These are phyloP conservation scores for Steinernema hermaphroditum DNA, from an alignment of 2,888 invertebrate species.

Conservation along the genomic window DNA sequence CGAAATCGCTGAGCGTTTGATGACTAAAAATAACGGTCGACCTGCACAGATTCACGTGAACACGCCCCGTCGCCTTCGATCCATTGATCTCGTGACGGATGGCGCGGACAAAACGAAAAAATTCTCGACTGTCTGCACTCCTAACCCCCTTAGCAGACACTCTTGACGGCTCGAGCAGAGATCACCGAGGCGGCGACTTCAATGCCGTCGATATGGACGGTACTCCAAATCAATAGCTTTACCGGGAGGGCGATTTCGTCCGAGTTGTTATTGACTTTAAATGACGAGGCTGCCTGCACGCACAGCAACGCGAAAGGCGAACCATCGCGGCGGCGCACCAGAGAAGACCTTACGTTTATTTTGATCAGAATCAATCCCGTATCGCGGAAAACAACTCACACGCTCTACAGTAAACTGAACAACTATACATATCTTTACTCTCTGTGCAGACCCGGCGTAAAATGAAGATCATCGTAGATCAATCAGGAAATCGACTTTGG, in stretches of 20 bases:
- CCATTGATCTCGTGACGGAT: constrained; percentile 7
- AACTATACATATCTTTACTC: neutral
- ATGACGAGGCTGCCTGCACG: neutral
- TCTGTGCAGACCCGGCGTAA: neutral
- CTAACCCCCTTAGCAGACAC: neutral
- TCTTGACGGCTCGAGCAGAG: neutral
- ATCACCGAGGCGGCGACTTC: neutral
- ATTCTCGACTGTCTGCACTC: constrained; percentile 5
- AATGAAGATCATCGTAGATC: neutral
- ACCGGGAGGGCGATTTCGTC: neutral
- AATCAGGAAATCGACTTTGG: constrained; percentile 23
- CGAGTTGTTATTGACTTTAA: neutral
- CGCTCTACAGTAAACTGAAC: neutral
- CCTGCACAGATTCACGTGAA: constrained; percentile 14
- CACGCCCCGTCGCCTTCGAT: neutral
- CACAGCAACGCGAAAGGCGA: constrained; percentile 5
- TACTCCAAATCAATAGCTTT: neutral
- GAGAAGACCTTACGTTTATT: constrained; percentile 3
- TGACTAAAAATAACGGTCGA: constrained; percentile 9
- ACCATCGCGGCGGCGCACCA: neutral
- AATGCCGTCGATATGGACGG: neutral
- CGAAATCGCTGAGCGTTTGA: neutral
- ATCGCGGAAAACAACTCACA: constrained; percentile 18
- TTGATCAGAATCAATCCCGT: constrained; percentile 10
- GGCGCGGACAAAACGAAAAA: neutral